Base-by-base conservation (phyloP, 2,797 vertebrate species). In the Coreius guichenoti region DNA sequence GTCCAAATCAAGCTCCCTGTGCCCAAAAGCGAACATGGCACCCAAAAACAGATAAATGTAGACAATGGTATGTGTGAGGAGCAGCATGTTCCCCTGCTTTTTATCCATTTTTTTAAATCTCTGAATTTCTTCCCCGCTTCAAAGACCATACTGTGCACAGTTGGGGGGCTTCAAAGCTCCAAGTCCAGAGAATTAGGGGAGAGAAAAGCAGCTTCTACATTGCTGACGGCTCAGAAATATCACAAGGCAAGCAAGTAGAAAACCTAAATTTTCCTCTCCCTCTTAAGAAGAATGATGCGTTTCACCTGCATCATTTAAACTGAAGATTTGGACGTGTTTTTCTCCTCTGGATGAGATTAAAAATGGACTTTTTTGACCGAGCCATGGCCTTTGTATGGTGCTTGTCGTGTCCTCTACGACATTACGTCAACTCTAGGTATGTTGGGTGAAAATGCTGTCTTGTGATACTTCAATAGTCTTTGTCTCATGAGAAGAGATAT, bases 121-220 rank as follows among this genome's bases (percentile, higher is more conserved):
- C 91, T 93, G 93, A 94, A 95, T 95, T 95, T 94, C 90, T 93
- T 93, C 82, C 89, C 88, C 86, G 91, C 93, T 95, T 96, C 94
- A 96, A 96, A 96, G 94, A 94, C 90, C 93, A 90, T 87, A 94
- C 94, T 91, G 94, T 93, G 94, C 95, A 95, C 95, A 90, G 95
- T 94, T 93, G 95, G 95, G 95, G 95, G 95, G 94, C 95, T 95
- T 95, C 95, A 96, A 95, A 96, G 95, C 95, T 93, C 92, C 94
- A 94, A 92, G 94, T 95, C 94, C 93, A 95, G 93, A 95, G 95
- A 95, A 95, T 95, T 95, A 94, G 93, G 94, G 91, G 83, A 91
- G 92, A 95, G 94, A 95, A 95, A 95, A 94, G 94, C 93, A 91
- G 92, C 94, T 95, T 95, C 95, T 96, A 95, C 91, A 94, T 94